A percentile compares a stretch with the other conserved stretches of the same genome.
These are phyloP conservation scores for Drosophila antonietae DNA, from an alignment of 2,888 invertebrate species.

Conservation along the genomic window DNA sequence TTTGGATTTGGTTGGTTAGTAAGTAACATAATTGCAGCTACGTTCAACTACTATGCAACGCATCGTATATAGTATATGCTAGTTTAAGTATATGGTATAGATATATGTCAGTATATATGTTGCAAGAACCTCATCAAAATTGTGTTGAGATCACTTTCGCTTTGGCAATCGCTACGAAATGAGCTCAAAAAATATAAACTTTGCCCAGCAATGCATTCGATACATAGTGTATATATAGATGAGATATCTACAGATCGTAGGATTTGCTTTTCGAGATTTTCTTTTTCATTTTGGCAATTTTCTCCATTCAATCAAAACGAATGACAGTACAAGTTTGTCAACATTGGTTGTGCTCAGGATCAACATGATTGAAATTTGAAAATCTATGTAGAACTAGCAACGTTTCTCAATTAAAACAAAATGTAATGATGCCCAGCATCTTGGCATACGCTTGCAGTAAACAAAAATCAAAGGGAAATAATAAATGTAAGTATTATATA, in stretches of 20 bases:
- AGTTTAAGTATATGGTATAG: conserved; percentile 24
- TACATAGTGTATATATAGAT: background rate
- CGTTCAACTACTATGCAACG: conserved; percentile 42
- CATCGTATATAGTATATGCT: conserved; percentile 31
- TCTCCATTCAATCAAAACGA: conserved; percentile 55
- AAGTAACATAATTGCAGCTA: conserved; percentile 54
- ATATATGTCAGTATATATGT: conserved; percentile 16
- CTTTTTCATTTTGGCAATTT: conserved; percentile 12
- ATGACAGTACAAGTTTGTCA: conserved; percentile 63
- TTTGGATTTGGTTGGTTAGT: conserved; percentile 52
- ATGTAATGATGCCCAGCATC: conserved; percentile 32
- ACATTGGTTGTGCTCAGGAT: conserved; percentile 25
- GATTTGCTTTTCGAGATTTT: conserved; percentile 22
- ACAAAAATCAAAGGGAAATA: conserved; percentile 19
- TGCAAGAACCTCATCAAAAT: background rate
- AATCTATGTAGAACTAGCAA: conserved; percentile 83
- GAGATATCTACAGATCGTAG: conserved; percentile 11
- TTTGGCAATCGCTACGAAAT: conserved; percentile 11
- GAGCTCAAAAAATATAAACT: conserved; percentile 6
- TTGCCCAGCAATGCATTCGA: conserved; percentile 11
- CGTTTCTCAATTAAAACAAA: conserved; percentile 62
- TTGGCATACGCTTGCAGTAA: conserved; percentile 44
- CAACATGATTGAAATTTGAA: conserved; percentile 36
- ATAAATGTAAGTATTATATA: background rate
- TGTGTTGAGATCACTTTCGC: conserved; percentile 12